phyloP scores from a whole-genome alignment of 2,888 invertebrate species.

The Drosophila flavopinicola region DNA sequence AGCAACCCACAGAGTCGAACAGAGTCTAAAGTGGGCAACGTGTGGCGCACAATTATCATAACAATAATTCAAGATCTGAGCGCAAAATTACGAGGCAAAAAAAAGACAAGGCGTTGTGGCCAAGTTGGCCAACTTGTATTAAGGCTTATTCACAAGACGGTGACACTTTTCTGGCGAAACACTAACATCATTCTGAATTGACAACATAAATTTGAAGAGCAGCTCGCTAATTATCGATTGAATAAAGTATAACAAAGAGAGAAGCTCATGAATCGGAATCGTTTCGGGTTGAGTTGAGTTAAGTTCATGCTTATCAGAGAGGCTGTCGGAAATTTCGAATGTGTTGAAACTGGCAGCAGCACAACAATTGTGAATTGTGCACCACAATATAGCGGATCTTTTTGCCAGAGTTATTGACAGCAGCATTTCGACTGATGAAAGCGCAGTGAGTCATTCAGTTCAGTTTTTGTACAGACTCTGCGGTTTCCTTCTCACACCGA shows the following conservation, averaged over 20 bases:
- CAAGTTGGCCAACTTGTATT: slow-evolving; percentile 1
- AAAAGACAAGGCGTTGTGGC: slow-evolving; percentile 5
- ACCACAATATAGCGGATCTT: slow-evolving; percentile 54
- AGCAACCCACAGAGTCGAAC: slow-evolving; percentile 43
- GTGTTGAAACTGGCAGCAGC: slow-evolving; percentile 46
- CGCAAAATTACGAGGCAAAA: slow-evolving; percentile 39
- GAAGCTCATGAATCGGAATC: slow-evolving; percentile 20
- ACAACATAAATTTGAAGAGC: slow-evolving; percentile 74
- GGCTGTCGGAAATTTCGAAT: slow-evolving; percentile 30
- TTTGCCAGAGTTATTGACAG: slow-evolving; percentile 74
- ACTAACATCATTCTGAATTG: slow-evolving; percentile 80
- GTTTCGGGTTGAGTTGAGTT: slow-evolving; percentile 15
- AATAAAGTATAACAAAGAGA: slow-evolving; percentile 58
- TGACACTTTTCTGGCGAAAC: slow-evolving; percentile 73
- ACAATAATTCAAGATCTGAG: slow-evolving; percentile 73
- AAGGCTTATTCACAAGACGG: slow-evolving; percentile 43
- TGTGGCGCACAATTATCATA: slow-evolving; percentile 68
- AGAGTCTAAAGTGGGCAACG: slow-evolving; percentile 9
- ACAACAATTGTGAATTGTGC: slow-evolving; percentile 54
- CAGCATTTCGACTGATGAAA: slow-evolving; percentile 53
- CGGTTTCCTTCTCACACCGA: slow-evolving; percentile 22
- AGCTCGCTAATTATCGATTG: slow-evolving; percentile 74
- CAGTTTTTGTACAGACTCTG: slow-evolving; percentile 30
- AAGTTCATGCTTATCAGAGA: slow-evolving; percentile 41
- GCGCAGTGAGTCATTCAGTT: slow-evolving; percentile 66